Percentiles rank a stretch among this genome's conserved stretches.
These are phyloP conservation scores for Drosophila neutralis DNA, from an alignment of 2,888 invertebrate species.

Conservation along the genomic window DNA sequence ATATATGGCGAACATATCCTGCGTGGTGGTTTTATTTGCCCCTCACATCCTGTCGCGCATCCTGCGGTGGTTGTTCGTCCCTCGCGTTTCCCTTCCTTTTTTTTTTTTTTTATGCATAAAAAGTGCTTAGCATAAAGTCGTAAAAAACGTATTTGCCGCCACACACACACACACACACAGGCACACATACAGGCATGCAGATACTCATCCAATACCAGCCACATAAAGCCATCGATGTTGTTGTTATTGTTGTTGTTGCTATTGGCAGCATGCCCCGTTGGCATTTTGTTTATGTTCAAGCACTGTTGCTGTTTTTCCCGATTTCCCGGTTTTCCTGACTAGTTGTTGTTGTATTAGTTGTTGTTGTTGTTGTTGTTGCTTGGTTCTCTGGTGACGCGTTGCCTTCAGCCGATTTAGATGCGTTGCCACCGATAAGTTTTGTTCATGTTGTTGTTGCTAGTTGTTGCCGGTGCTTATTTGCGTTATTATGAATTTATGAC, in stretches of 20 bases:
- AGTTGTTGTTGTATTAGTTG: constrained; percentile 8
- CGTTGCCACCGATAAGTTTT: constrained; percentile 73
- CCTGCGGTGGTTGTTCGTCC: constrained; percentile 45
- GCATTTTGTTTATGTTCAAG: constrained; percentile 36
- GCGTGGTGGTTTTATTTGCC: constrained; percentile 47
- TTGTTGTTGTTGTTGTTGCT: constrained; percentile 18
- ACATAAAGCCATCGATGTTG: constrained; percentile 34
- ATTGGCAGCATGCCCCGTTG: constrained; percentile 75
- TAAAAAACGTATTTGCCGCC: constrained; percentile 81
- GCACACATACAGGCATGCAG: neutral
- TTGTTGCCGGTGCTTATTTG: constrained; percentile 78
- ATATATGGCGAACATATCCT: constrained; percentile 11
- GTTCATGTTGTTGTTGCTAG: constrained; percentile 21
- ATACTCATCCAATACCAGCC: constrained; percentile 50
- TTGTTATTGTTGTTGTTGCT: constrained; percentile 32
- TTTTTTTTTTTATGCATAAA: constrained; percentile 80
- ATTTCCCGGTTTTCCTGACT: neutral
- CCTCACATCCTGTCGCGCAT: constrained; percentile 7
- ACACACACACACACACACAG: constrained; percentile 43
- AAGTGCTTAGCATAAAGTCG: constrained; percentile 83
- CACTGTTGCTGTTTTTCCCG: constrained; percentile 39
- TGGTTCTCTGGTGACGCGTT: constrained; percentile 33
- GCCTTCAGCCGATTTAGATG: constrained; percentile 74
- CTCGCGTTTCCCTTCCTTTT: constrained; percentile 16
- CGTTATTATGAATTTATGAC: constrained; percentile 82